Percentiles rank a stretch among this genome's conserved stretches.
phyloP scores from a whole-genome alignment of 2,797 vertebrate species.

The Rhincodon typus region DNA sequence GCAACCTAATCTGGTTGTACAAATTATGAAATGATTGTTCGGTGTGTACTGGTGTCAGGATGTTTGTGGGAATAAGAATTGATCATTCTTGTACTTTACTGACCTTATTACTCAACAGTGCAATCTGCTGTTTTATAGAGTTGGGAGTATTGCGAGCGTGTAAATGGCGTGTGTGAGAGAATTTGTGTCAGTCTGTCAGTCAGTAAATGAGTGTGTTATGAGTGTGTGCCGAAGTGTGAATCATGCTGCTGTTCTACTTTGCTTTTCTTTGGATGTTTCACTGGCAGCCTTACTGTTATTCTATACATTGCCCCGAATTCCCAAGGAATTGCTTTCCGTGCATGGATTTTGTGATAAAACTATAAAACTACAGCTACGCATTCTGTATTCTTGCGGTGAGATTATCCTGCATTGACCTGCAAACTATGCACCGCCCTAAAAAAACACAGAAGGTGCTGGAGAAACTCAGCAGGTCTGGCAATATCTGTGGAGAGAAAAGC shows the following conservation, averaged over 20 bases:
- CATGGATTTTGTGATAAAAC: neutral
- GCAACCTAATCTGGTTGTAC: neutral
- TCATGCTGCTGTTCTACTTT: neutral
- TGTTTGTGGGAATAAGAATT: neutral
- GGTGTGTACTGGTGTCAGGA: neutral
- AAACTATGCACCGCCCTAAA: neutral
- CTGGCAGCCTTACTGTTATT: neutral
- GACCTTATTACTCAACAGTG: neutral
- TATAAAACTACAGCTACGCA: neutral
- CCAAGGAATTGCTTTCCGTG: neutral
- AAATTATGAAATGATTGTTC: neutral
- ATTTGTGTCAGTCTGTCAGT: neutral
- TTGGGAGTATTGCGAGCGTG: neutral
- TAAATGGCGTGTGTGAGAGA: neutral
- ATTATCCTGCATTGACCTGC: neutral
- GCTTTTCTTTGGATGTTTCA: neutral
- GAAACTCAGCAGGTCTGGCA: no score
- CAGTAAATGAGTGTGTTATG: neutral
- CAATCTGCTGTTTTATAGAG: neutral
- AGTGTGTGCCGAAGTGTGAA: neutral
- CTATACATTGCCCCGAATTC: neutral
- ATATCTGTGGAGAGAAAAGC: no score
- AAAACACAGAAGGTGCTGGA: no score
- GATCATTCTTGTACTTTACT: neutral
- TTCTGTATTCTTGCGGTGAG: neutral